These are phyloP conservation scores for Lepidotrigona ventralis DNA, from an alignment of 1,140 invertebrate genomes.

Conservation along the genomic window DNA sequence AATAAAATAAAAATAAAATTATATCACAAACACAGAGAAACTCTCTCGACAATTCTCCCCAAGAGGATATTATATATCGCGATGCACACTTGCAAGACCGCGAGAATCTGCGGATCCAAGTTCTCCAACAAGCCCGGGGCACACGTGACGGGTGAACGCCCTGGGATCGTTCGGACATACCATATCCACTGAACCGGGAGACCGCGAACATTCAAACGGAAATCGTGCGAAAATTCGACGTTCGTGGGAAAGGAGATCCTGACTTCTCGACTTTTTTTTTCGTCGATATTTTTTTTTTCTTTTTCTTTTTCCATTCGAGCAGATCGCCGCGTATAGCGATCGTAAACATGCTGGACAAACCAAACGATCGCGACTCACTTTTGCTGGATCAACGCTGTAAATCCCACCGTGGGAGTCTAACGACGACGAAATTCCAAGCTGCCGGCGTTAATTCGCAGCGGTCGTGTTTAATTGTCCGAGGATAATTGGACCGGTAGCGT, in stretches of 20 bases:
- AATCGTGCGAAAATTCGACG: not conserved
- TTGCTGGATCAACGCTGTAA: constrained; percentile 34
- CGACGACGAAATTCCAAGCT: constrained; percentile 54
- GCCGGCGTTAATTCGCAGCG: constrained; percentile 55
- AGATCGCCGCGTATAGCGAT: too few relatives aligned
- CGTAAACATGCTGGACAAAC: not conserved
- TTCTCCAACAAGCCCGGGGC: not conserved
- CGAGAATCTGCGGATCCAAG: not conserved
- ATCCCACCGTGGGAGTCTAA: constrained; percentile 58
- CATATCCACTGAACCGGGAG: not conserved
- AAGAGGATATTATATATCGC: not conserved
- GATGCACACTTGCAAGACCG: not conserved
- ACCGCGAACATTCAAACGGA: too few relatives aligned
- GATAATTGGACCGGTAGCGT: constrained; percentile 66
- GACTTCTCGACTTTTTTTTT: not conserved
- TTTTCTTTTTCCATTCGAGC: not conserved
- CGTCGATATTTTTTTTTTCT: not conserved
- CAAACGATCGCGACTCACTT: not conserved
- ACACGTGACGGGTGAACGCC: not conserved
- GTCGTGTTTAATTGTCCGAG: constrained; percentile 62
- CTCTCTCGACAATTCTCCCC: not conserved
- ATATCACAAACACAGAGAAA: too few relatives aligned
- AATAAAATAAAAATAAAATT: too few relatives aligned
- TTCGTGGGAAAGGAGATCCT: not conserved
- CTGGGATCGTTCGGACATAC: too few relatives aligned